Percentiles rank a stretch among this genome's conserved stretches.
These are phyloP conservation scores for Stegostoma tigrinum DNA, from an alignment of 2,113 vertebrate genomes.

Conservation along the genomic window DNA sequence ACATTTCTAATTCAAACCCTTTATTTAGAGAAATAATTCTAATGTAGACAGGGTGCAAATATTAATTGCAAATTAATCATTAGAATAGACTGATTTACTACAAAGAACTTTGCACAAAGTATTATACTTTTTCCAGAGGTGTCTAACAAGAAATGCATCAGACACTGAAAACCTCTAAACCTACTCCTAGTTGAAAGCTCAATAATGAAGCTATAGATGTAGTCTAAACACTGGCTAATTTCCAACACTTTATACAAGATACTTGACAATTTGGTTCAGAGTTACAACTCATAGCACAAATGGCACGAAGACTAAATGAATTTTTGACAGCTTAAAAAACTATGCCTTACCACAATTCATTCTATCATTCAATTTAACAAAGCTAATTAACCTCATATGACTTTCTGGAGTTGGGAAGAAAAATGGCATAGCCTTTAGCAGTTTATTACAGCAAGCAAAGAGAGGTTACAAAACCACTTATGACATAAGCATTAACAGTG, in stretches of 20 bases:
- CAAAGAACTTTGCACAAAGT: neutral
- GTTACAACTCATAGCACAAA: neutral
- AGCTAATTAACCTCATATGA: neutral
- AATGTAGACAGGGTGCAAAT: neutral
- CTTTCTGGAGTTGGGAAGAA: neutral
- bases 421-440: neutral
- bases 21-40: neutral
- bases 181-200: neutral
- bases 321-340: neutral
- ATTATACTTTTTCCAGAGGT: neutral
- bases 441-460: neutral
- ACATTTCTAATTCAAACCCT: neutral
- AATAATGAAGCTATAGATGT: neutral
- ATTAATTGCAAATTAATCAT: neutral
- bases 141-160: neutral
- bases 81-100: neutral
- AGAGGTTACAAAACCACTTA: too few species aligned
- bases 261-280: neutral
- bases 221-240: neutral
- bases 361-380: neutral
- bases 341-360: neutral
- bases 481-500: too few species aligned
- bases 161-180: neutral
- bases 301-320: neutral
- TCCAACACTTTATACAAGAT: neutral